Percentiles rank a stretch among this genome's conserved stretches.
Conservation (phyloP, 2,797 vertebrate species). For the Glyptemys insculpta region DNA sequence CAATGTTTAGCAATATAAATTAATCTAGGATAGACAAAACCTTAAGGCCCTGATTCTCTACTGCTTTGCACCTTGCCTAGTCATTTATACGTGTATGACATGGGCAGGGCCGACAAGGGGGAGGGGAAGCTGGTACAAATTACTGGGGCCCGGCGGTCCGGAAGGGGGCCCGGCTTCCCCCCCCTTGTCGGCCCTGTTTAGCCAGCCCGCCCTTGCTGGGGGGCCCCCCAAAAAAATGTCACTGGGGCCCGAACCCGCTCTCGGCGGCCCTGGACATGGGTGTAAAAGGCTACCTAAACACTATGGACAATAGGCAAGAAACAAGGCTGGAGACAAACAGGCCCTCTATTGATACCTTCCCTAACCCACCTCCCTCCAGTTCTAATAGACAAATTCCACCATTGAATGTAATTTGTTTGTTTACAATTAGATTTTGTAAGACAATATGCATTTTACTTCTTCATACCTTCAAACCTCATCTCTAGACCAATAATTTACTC, state of each 20-base stretch:
- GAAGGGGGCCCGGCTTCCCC: too few species aligned
- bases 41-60: background rate
- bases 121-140: too few species aligned
- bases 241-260: too few species aligned
- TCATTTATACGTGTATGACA: background rate
- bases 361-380: background rate
- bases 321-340: background rate
- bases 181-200: too few species aligned
- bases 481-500: background rate
- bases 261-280: background rate
- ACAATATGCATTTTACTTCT: background rate
- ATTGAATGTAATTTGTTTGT: background rate
- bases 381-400: background rate
- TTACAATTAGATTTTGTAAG: background rate
- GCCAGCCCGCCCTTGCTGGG: too few species aligned
- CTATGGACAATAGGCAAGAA: background rate
- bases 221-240: too few species aligned
- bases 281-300: background rate
- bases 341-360: background rate
- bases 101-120: background rate
- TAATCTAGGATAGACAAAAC: background rate
- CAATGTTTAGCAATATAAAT: background rate
- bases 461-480: background rate
- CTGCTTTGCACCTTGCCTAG: background rate
- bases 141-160: too few species aligned